Base-by-base conservation (phyloP, 1,140 invertebrate species). In the Delia radicum region DNA sequence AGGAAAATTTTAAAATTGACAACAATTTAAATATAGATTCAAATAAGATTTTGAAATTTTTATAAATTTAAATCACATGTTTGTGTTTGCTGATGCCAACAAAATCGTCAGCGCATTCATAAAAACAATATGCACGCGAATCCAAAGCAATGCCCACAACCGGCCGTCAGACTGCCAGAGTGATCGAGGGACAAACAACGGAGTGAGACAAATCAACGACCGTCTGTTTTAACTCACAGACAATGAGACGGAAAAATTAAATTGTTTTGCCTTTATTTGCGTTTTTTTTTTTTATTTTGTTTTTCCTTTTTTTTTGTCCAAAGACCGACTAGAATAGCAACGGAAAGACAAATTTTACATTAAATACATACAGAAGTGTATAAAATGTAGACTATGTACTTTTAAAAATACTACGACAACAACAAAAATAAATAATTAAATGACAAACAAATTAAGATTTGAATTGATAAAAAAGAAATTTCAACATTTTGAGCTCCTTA, bases 61-160 rank as follows among this genome's bases (percentile, higher is more conserved):
- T 69, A 69, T 69, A 69, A 69, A 69, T 69, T 69, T 21, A 69
- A 69, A 69, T 69, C 65, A 69, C 65, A 69, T 69, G 65, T 69
- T 69, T 69, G 29, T 69, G 8, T 28, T 27, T 65, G 24, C 62
- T 65, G 62, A 65, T 65, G 62, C 62, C 62, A 65, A 31, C 65
- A 69, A 33, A 24, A 33, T 69, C 65, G 65, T 69, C 65, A 69
- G 65, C 31, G 65, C 65, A 69, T 69, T 69, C 65, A 69, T 69
- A 69, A 69, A 69, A 69, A 69, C 27, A 33, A 21, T 21, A 69
- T 69, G 29, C 65, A 69, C 65, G 65, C 65, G 65, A 31, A 69
- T 67, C 29, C 29, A 18, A 31, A 31, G 63, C 63, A 67, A 31
- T 55, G 48, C 48, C 46, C 46, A 55, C 46, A 55, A 55, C n/a